These are phyloP conservation scores for Drosophila hamatofila DNA, from an alignment of 2,888 invertebrate species.

Conservation along the genomic window DNA sequence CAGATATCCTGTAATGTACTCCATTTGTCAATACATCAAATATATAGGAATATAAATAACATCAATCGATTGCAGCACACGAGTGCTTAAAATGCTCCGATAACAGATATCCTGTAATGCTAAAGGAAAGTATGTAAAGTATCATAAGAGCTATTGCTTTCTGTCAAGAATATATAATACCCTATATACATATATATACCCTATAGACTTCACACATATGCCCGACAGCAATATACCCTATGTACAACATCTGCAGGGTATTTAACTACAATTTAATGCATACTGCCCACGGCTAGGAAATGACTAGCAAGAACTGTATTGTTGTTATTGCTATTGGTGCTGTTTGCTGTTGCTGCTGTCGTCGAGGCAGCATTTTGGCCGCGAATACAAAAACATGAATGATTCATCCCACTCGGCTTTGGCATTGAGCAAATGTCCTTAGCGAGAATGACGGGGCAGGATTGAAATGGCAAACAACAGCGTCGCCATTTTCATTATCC, in stretches of 20 bases:
- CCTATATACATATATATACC: neutral
- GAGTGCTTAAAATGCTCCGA: neutral
- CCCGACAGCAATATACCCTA: neutral
- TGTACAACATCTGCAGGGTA: neutral
- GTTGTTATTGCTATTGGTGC: neutral
- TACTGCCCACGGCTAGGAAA: neutral
- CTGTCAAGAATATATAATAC: neutral
- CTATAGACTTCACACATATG: neutral
- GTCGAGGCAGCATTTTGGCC: constrained; percentile 10
- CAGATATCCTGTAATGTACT: neutral
- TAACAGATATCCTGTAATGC: neutral
- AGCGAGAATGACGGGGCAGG: constrained; percentile 40
- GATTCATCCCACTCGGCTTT: constrained; percentile 27
- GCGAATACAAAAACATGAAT: constrained; percentile 19
- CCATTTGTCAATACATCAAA: too few species aligned
- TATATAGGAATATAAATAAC: too few species aligned
- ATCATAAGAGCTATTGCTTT: too few species aligned
- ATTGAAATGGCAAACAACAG: constrained; percentile 45
- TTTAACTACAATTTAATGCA: constrained; percentile 10
- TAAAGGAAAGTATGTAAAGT: too few species aligned
- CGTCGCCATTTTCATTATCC: constrained; percentile 72
- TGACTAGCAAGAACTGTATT: neutral
- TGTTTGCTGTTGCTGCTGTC: neutral
- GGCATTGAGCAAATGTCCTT: constrained; percentile 49
- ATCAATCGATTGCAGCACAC: too few species aligned